Base-by-base conservation (phyloP, 2,797 vertebrate genomes). In the Enteromius radiatus region DNA sequence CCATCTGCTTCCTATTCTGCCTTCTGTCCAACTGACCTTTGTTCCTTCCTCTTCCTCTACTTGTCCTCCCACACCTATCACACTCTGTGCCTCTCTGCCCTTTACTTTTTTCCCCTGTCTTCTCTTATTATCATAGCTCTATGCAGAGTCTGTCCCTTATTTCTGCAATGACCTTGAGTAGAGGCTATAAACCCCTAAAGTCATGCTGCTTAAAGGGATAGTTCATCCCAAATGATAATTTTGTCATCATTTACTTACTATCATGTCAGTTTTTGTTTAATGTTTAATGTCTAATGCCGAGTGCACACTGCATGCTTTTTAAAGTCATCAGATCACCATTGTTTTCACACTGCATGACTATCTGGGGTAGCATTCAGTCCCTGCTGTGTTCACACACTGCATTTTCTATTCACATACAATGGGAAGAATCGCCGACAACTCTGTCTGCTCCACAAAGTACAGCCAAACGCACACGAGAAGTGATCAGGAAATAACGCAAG, bases 11-110 rank as follows among this genome's bases (percentile, higher is more conserved):
- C 73, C 85, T 86, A 36, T 61, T 78, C 63, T 70, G 17, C 83
- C 85, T 80, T 84, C 85, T 86, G 87, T 86, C 84, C 45, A 82
- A 59, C 85, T 88, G 90, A 91, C 90, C 87, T 68, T 80, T 76
- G 64, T 64, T 71, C 70, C 31, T 78, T 45, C 49, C 54, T 85
- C 83, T 76, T 70, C 82, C 77, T 87, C 38, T 45, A 23, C 49
- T 64, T 78, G 56, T 36, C 76, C 76, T 41, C 68, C 15, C 14
- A 23, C 77, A 21, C n/a, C 71, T 49, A 73, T 77, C 65, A 45
- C 17, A 21, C 33, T 14, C 56, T 21, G 76, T 49, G 56, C 31
- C 65, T 8, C 54, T 65, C 88, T 89, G 14, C 7, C 38, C 86
- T 65, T 54, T 45, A 26, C 49, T 38, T 81, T 45, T 71, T 12